Percentiles rank a stretch among this genome's conserved stretches.
Conservation (phyloP, 2,888 invertebrate species). For the Polydrusus pterygomalis region DNA sequence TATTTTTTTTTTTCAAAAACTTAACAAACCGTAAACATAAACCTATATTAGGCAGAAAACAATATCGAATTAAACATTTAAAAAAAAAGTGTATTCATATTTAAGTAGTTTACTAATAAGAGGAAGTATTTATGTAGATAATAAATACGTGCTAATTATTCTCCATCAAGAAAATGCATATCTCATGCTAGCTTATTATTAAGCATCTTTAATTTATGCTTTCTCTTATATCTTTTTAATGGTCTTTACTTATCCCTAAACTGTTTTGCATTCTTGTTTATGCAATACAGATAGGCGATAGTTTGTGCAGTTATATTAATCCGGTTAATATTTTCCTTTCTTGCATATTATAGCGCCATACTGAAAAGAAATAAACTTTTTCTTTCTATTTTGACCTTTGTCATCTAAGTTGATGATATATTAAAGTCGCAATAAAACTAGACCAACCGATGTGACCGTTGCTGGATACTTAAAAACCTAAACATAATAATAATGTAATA, state of each 20-base stretch:
- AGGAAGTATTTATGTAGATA: slow-evolving; percentile 36
- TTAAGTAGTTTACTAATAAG: slow-evolving; percentile 4
- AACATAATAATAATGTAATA: no score
- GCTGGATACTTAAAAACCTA: no score
- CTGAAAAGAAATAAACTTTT: no score
- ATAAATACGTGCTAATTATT: slow-evolving; percentile 33
- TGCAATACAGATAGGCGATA: neutral
- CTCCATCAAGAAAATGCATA: slow-evolving; percentile 32
- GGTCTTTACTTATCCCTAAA: slow-evolving; percentile 7
- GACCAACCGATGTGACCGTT: no score
- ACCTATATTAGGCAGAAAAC: neutral
- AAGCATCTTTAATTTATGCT: slow-evolving; percentile 25
- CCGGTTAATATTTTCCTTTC: no score
- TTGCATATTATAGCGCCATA: no score
- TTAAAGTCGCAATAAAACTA: no score
- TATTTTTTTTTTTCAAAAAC: slow-evolving; percentile 3
- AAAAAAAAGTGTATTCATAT: no score
- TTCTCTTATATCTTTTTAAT: slow-evolving; percentile 33
- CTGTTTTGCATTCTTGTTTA: slow-evolving; percentile 17
- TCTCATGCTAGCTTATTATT: slow-evolving; percentile 35
- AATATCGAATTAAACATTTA: no score
- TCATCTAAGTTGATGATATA: no score
- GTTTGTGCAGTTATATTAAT: no score
- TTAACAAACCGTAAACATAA: neutral
- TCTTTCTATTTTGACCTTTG: no score